Conservation (phyloP, 2,888 invertebrate genomes). For the Agriotes lineatus region DNA sequence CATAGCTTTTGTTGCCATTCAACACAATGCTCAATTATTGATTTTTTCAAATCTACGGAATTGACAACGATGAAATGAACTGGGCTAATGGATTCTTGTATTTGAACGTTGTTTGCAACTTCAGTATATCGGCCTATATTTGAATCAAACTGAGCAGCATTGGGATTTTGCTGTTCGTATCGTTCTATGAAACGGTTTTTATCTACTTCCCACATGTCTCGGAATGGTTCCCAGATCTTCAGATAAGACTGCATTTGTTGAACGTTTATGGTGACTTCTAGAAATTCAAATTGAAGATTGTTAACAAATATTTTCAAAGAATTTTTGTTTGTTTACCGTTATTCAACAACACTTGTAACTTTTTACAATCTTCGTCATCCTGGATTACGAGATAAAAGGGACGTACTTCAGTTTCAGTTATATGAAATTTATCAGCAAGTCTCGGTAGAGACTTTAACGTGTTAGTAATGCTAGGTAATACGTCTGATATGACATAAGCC, state of each 20-base stretch:
- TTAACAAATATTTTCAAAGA: too few species aligned
- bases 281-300: too few species aligned
- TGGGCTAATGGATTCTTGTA: slow-evolving; percentile 81
- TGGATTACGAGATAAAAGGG: slow-evolving; percentile 72
- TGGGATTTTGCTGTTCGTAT: slow-evolving; percentile 76
- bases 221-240: slow-evolving; percentile 81
- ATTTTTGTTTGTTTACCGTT: slow-evolving; percentile 67
- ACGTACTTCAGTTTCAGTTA: slow-evolving; percentile 68
- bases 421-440: slow-evolving; percentile 75
- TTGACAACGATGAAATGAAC: slow-evolving; percentile 87
- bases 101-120: slow-evolving; percentile 83
- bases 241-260: slow-evolving; percentile 73
- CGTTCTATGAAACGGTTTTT: slow-evolving; percentile 80
- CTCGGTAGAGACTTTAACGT: slow-evolving; percentile 78
- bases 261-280: slow-evolving; percentile 67
- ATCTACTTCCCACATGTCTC: slow-evolving; percentile 86
- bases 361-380: slow-evolving; percentile 72
- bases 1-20: slow-evolving; percentile 85
- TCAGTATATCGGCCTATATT: slow-evolving; percentile 84
- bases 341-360: slow-evolving; percentile 72
- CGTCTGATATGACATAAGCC: slow-evolving; percentile 72
- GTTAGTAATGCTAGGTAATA: slow-evolving; percentile 75
- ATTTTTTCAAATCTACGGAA: slow-evolving; percentile 80
- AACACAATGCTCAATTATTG: slow-evolving; percentile 82
- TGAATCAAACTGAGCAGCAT: slow-evolving; percentile 80